phyloP scores from a whole-genome alignment of 2,888 invertebrate species.

The Dugesia japonica region DNA sequence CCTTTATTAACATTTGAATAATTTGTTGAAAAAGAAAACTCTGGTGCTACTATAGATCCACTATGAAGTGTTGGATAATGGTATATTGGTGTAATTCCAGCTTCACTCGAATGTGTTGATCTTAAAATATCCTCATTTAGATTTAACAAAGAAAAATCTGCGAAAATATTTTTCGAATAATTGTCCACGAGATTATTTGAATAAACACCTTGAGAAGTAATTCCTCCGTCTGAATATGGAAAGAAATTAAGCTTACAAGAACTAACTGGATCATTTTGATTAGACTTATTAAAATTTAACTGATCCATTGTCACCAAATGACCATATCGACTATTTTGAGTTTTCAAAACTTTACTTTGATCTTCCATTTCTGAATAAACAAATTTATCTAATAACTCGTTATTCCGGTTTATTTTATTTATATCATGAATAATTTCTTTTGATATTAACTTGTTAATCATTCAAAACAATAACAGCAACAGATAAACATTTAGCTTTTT shows the following conservation, averaged over 20 bases:
- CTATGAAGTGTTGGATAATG: background rate
- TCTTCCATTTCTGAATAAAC: no score
- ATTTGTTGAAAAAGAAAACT: background rate
- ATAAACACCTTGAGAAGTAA: background rate
- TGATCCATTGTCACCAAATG: conserved; percentile 29
- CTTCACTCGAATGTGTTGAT: conserved; percentile 1
- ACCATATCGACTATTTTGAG: conserved; percentile 11
- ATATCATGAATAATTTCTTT: no score
- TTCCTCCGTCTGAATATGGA: background rate
- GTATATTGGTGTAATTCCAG: background rate
- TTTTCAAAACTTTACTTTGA: no score
- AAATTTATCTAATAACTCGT: no score
- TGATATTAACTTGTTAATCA: no score
- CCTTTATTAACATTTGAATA: background rate
- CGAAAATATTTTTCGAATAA: background rate
- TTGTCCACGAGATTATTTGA: background rate
- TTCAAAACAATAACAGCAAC: no score
- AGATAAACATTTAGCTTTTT: no score
- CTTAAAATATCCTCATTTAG: background rate
- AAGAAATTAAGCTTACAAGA: conserved; percentile 2
- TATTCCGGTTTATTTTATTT: no score
- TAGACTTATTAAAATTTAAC: background rate
- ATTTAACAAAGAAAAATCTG: background rate
- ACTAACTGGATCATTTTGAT: background rate
- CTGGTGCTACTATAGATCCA: background rate